Conservation (phyloP, 1,140 invertebrate species). For the Mya arenaria region DNA sequence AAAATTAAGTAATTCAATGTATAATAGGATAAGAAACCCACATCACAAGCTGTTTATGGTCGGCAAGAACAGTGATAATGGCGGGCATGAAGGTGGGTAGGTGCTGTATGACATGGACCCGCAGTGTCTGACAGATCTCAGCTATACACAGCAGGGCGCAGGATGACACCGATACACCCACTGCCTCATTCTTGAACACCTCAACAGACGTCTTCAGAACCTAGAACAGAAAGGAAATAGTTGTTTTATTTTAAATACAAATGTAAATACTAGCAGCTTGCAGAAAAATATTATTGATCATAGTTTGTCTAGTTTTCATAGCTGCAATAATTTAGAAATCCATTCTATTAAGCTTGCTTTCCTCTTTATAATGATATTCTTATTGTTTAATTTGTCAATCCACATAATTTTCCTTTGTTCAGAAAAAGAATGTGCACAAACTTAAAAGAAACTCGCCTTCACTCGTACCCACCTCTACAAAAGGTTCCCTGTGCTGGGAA, state of each 20-base stretch:
- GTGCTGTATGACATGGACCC: conserved; percentile 87
- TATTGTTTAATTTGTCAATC: too few species aligned
- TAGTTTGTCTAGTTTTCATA: too few species aligned
- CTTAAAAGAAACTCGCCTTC: too few species aligned
- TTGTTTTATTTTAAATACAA: not conserved
- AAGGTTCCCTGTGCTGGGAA: conserved; percentile 64
- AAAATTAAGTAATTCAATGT: too few species aligned
- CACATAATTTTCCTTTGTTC: too few species aligned
- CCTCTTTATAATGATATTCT: too few species aligned
- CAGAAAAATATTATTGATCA: too few species aligned
- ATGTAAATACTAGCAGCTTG: too few species aligned
- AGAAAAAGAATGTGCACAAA: not conserved
- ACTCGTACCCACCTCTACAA: conserved; percentile 72
- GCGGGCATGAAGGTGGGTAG: conserved; percentile 90
- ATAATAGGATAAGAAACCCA: conserved; percentile 46
- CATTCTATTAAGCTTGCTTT: too few species aligned
- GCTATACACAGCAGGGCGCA: conserved; percentile 88
- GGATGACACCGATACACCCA: conserved; percentile 67
- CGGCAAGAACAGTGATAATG: conserved; percentile 82
- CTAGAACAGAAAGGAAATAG: conserved; percentile 45
- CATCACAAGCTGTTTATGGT: conserved; percentile 57
- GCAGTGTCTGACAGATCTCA: conserved; percentile 87
- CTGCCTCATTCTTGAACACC: conserved; percentile 59
- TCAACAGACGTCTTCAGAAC: conserved; percentile 69
- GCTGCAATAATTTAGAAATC: too few species aligned